These are phyloP conservation scores for Regulus satrapa DNA, from an alignment of 2,113 vertebrate genomes.

Conservation along the genomic window DNA sequence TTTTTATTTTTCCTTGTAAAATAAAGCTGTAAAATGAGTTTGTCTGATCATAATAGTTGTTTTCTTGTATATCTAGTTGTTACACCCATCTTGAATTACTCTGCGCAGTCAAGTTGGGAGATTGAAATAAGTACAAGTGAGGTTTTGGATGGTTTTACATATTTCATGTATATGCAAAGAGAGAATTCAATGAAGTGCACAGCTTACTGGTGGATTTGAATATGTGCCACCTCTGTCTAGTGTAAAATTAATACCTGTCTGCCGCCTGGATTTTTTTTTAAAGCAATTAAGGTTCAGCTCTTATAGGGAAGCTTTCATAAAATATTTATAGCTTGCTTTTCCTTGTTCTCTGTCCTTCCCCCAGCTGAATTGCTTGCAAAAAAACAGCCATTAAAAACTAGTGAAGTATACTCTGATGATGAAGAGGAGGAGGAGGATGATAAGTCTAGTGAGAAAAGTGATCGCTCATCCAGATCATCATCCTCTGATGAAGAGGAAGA, in stretches of 20 bases:
- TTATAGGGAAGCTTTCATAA: not conserved
- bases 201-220: not conserved
- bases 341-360: not conserved
- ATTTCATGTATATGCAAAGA: not conserved
- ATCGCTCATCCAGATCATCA: constrained; percentile 89
- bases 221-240: not conserved
- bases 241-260: not conserved
- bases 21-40: not conserved
- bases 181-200: not conserved
- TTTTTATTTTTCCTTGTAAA: not conserved
- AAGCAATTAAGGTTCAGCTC: not conserved
- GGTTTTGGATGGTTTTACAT: not conserved
- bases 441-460: constrained; percentile 96
- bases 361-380: constrained; percentile 93
- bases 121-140: not conserved
- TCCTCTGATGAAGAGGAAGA: constrained; percentile 95
- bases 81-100: not conserved
- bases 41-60: not conserved
- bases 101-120: not conserved
- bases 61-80: not conserved
- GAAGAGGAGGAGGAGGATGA: constrained; percentile 98
- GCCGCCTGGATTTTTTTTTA: not conserved
- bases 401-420: constrained; percentile 97
- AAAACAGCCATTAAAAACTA: constrained; percentile 94
- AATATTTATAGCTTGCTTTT: not conserved